phyloP scores from a whole-genome alignment of 2,888 invertebrate species.

The Poecilobothrus nobilitatus region DNA sequence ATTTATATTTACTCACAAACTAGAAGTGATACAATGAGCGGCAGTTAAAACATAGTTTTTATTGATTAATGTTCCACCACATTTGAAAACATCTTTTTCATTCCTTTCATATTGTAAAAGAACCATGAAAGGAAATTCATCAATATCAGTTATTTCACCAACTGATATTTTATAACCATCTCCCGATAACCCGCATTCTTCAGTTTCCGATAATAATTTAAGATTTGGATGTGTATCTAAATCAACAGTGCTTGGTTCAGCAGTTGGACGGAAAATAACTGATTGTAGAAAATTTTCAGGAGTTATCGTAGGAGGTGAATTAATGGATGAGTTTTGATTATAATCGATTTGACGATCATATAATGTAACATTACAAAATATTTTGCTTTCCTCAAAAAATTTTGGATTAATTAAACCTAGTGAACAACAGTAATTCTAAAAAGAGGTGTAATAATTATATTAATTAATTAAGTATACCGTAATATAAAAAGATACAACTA shows the following conservation, averaged over 20 bases:
- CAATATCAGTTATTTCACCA: conserved; percentile 52
- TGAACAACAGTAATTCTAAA: neutral
- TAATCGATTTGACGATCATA: no score
- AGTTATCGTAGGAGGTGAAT: no score
- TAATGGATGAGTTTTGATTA: no score
- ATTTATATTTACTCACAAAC: conserved; percentile 20
- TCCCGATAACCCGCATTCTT: neutral
- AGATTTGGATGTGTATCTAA: neutral
- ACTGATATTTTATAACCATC: conserved; percentile 49
- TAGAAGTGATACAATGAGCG: conserved; percentile 25
- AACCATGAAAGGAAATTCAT: conserved; percentile 67
- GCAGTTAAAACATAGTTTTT: conserved; percentile 28
- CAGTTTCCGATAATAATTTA: neutral
- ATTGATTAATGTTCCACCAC: conserved; percentile 28
- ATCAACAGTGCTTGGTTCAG: neutral
- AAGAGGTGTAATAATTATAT: neutral
- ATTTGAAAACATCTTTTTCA: conserved; percentile 36
- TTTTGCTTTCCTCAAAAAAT: neutral
- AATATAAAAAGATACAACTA: neutral
- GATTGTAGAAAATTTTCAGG: no score
- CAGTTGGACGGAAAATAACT: no score
- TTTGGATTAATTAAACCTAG: neutral
- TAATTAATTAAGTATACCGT: no score
- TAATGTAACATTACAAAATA: no score
- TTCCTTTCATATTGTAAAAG: conserved; percentile 49